phyloP scores from a whole-genome alignment of 2,113 vertebrate species.

The Lucifuga dentata region DNA sequence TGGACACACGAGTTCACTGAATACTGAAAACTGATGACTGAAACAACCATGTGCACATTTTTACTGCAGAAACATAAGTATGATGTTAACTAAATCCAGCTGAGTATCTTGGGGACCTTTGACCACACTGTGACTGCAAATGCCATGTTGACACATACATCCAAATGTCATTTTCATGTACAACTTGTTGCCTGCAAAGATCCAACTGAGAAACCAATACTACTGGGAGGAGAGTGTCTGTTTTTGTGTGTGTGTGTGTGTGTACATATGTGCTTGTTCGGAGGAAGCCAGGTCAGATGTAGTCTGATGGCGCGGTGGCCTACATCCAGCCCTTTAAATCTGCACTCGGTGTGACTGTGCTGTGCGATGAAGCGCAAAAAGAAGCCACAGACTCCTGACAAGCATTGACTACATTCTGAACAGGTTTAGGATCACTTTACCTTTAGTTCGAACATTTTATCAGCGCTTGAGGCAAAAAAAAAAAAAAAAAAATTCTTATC shows the following conservation, averaged over 20 bases:
- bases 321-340: conserved; percentile 43
- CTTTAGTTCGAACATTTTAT: conserved; percentile 54
- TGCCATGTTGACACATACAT: conserved; percentile 65
- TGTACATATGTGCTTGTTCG: conserved; percentile 5
- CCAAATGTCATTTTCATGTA: conserved; percentile 68
- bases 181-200: conserved; percentile 32
- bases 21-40: conserved; percentile 58
- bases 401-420: conserved; percentile 74
- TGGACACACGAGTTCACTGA: conserved; percentile 38
- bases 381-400: conserved; percentile 46
- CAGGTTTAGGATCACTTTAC: conserved; percentile 54
- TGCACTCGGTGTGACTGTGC: conserved; percentile 50
- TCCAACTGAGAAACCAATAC: conserved; percentile 26
- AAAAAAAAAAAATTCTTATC: conserved; percentile 34
- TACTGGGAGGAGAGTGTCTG: conserved; percentile 21
- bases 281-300: too few species aligned
- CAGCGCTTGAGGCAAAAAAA: conserved; percentile 41
- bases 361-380: conserved; percentile 30
- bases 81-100: conserved; percentile 1
- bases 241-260: conserved; percentile 5
- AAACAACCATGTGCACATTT: conserved; percentile 58
- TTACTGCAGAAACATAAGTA: conserved; percentile 54
- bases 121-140: conserved; percentile 45
- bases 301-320: conserved; percentile 28
- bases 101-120: conserved; percentile 18